These are phyloP conservation scores for Grallaria varia DNA, from an alignment of 2,113 vertebrate genomes.

Conservation along the genomic window DNA sequence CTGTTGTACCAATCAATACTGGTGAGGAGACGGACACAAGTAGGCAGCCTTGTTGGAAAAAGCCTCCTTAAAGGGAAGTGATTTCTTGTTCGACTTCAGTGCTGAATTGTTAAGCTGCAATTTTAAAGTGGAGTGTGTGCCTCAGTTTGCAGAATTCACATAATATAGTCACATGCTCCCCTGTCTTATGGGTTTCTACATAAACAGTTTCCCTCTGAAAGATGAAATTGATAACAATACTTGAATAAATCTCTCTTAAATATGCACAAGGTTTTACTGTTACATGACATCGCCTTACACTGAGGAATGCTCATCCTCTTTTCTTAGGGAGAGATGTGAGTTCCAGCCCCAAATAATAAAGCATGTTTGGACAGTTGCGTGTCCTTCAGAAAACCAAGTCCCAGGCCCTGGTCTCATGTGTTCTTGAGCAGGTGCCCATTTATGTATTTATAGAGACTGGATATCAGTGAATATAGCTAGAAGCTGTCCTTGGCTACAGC, in stretches of 20 bases:
- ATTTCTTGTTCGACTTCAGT: accelerated
- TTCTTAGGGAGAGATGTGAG: not conserved
- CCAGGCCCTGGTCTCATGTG: not conserved
- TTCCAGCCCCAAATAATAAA: not conserved
- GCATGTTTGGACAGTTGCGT: not conserved
- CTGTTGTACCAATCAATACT: not conserved
- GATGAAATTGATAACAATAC: not conserved
- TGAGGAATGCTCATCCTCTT: not conserved
- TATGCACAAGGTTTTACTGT: not conserved
- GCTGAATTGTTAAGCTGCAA: not conserved
- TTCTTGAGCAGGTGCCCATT: not conserved
- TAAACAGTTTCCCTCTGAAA: not conserved
- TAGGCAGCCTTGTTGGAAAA: not conserved
- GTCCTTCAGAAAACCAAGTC: not conserved
- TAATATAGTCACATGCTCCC: not conserved
- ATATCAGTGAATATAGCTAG: not conserved
- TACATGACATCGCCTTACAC: not conserved
- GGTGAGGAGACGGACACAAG: not conserved
- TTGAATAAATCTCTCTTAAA: not conserved
- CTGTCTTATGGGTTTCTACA: accelerated
- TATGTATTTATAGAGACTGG: not conserved
- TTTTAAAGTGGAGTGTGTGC: not conserved
- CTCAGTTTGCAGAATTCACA: not conserved
- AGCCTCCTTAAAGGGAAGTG: not conserved
- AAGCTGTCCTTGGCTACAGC: not conserved